Conservation (phyloP, 23 tunicate genomes). For the Styela clava region DNA sequence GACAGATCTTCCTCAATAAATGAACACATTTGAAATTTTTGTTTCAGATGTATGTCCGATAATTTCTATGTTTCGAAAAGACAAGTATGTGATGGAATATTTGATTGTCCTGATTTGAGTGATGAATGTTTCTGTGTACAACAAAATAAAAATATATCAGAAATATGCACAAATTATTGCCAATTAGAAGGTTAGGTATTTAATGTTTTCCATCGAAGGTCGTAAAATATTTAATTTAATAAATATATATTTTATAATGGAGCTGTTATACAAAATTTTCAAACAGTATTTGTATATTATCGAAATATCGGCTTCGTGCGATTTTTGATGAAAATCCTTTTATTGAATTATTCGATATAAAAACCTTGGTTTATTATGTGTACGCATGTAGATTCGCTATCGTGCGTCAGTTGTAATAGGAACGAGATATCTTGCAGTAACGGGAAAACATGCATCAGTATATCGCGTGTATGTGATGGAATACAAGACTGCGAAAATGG, state of each 20-base stretch:
- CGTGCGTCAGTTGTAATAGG: not conserved
- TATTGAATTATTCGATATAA: too few relatives aligned
- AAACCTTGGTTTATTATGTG: too few relatives aligned
- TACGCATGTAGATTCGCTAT: too few relatives aligned
- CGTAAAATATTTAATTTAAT: not conserved
- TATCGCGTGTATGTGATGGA: conserved; percentile 29
- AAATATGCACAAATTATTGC: not conserved
- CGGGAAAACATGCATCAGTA: not conserved
- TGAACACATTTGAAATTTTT: too few relatives aligned
- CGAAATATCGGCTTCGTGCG: too few relatives aligned
- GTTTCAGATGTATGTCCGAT: conserved; percentile 46
- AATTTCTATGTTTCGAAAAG: conserved; percentile 29
- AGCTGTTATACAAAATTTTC: too few relatives aligned
- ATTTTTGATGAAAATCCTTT: too few relatives aligned
- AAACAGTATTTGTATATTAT: too few relatives aligned
- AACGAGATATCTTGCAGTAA: conserved; percentile 13
- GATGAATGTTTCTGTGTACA: conserved; percentile 72
- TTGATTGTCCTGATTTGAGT: conserved; percentile 76
- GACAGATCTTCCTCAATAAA: too few relatives aligned
- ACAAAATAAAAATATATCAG: not conserved
- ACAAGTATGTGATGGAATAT: conserved; percentile 75
- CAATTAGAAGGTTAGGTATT: not conserved
- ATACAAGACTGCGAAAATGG: conserved; percentile 16
- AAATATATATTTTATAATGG: not conserved
- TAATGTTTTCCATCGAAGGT: too few relatives aligned